Conservation (phyloP, 2,113 vertebrate genomes). For the Scophthalmus maximus region DNA sequence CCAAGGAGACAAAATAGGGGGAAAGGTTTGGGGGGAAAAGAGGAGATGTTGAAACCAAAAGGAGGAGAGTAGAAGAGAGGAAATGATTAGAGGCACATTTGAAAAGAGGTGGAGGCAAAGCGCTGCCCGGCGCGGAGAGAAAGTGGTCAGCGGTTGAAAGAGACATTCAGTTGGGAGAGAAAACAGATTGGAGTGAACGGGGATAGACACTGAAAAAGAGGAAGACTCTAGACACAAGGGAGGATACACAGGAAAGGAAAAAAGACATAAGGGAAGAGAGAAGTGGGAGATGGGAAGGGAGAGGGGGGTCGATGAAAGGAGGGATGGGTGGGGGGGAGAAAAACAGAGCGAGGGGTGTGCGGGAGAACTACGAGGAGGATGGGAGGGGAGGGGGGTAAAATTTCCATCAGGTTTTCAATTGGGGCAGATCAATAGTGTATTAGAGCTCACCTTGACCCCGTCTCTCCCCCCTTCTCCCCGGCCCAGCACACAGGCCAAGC, state of each 20-base stretch:
- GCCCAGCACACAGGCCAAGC: constrained; percentile 83
- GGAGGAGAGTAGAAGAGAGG: constrained; percentile 51
- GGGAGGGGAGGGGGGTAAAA: constrained; percentile 80
- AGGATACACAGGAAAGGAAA: constrained; percentile 76
- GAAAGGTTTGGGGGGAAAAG: constrained; percentile 41
- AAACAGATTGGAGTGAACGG: constrained; percentile 72
- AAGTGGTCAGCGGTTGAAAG: constrained; percentile 74
- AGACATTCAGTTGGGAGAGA: constrained; percentile 78
- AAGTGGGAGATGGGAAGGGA: constrained; percentile 63
- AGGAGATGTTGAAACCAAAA: constrained; percentile 55
- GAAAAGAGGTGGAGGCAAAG: constrained; percentile 69
- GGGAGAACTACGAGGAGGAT: constrained; percentile 57
- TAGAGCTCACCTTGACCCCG: constrained; percentile 89
- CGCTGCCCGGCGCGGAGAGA: constrained; percentile 52
- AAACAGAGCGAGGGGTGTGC: constrained; percentile 47
- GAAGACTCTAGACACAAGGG: constrained; percentile 75
- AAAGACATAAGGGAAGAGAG: constrained; percentile 72
- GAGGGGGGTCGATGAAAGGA: constrained; percentile 35
- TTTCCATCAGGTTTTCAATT: constrained; percentile 91
- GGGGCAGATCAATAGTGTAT: constrained; percentile 89
- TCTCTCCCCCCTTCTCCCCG: constrained; percentile 77
- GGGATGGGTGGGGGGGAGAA: constrained; percentile 22
- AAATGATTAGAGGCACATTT: constrained; percentile 69
- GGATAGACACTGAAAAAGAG: constrained; percentile 74
- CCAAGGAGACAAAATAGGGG: constrained; percentile 41